A percentile compares a stretch with the other conserved stretches of the same genome.
These are phyloP conservation scores for Vombatus ursinus DNA, from an alignment of 2,113 vertebrate species.

Conservation along the genomic window DNA sequence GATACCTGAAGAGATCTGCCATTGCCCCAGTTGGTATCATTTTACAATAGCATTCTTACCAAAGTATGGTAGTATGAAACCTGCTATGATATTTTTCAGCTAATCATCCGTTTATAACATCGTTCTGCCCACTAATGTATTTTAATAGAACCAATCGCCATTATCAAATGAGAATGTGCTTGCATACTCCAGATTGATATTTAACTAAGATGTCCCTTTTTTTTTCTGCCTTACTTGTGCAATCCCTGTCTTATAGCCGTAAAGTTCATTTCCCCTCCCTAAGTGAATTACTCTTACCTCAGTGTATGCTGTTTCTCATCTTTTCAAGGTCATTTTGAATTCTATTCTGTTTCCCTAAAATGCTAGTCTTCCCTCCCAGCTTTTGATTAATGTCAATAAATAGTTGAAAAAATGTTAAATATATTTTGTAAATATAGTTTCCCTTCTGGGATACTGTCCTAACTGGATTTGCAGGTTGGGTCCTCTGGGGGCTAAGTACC, in stretches of 20 bases:
- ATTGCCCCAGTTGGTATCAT: not conserved
- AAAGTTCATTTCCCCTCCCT: not conserved
- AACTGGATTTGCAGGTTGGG: not conserved
- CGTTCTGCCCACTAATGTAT: not conserved
- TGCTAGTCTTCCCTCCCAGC: not conserved
- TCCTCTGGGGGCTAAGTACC: not conserved
- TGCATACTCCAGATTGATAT: not conserved
- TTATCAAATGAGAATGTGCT: not conserved
- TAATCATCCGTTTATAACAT: not conserved
- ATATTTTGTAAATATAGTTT: not conserved
- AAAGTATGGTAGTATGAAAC: not conserved
- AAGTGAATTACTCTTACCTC: not conserved
- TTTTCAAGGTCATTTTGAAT: slow-evolving; percentile 25
- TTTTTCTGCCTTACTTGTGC: not conserved
- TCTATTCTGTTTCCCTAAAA: slow-evolving; percentile 10
- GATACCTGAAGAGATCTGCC: not conserved
- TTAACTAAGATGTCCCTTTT: not conserved
- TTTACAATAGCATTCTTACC: not conserved
- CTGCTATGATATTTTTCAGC: not conserved
- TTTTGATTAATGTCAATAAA: slow-evolving; percentile 35
- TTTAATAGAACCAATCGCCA: not conserved
- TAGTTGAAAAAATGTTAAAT: slow-evolving; percentile 32
- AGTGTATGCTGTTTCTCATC: not conserved
- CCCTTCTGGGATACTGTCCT: not conserved
- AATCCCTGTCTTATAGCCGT: not conserved